Evolutionary conservation across 2,797 vertebrate species (phyloP), one percentile per base, ranked within the genome.

Genomic region (Paratrypauchen microcephalus): DNA sequence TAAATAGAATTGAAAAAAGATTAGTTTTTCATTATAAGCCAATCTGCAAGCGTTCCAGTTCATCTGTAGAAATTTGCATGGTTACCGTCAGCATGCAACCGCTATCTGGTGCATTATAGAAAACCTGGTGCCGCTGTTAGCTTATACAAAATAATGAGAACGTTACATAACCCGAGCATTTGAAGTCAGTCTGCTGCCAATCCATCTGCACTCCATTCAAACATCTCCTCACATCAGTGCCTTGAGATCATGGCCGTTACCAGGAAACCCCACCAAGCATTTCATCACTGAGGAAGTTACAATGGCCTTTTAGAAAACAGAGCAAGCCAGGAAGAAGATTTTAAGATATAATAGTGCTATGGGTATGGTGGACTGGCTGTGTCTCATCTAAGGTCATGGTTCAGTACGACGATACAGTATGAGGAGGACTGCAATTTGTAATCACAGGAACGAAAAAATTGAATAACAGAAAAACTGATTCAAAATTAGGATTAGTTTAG

Each of bases 121-220:
- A 56, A 71, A 61, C 36, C 32, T 2, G 18, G 70, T 60, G 12
- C 30, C 16, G 36, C 55, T 6, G 57, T 64, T 41, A 41, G 4
- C 39, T 81, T 82, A 81, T 62, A 84, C 82, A 74, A 87, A 79
- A 75, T 72, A 79, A 85, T 76, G 83, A 77, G 63, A 69, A 30
- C 54, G 19, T 86, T 79, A 72, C 52, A 24, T 78, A 86, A 87
- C 71, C 12, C 39, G 30, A 6, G 6, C 41, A 21, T 76, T 67
- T 69, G 64, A 69, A 68, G 71, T 47, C 4, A 0, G 57, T 59
- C 41, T 66, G 74, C 68, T 59, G 4, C 63, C 70, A 11, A 13
- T 1, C 32, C 56, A 54, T 63, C 36, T 63, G 66, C 1, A 0
- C 15, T 62, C 36, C n/a, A 41, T n/a, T 62, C 9, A 62, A 62